Conservation (phyloP, 2,113 vertebrate species). For the Rynchops niger region DNA sequence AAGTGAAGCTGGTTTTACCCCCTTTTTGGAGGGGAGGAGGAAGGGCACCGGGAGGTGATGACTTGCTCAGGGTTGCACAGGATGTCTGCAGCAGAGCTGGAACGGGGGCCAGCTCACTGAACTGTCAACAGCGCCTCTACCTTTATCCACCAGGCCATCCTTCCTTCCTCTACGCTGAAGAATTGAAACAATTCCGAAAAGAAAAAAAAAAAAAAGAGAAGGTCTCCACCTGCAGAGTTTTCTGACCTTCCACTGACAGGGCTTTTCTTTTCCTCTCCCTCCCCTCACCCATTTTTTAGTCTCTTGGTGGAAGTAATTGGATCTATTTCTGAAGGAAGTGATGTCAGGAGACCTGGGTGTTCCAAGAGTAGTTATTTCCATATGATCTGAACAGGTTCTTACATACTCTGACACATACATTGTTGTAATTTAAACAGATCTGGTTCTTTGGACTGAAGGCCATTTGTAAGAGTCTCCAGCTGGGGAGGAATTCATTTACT, state of each 20-base stretch:
- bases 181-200: neutral
- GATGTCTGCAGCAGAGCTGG: constrained; percentile 31
- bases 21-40: neutral
- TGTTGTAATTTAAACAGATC: constrained; percentile 31
- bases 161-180: constrained; percentile 38
- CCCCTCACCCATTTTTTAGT: neutral
- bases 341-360: constrained; percentile 52
- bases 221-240: constrained; percentile 18
- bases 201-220: neutral
- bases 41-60: constrained; percentile 39
- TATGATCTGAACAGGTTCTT: constrained; percentile 33
- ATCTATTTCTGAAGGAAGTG: constrained; percentile 53
- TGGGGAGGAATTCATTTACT: neutral
- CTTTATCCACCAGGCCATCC: constrained; percentile 42
- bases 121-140: constrained; percentile 29
- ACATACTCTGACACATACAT: constrained; percentile 2
- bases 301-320: constrained; percentile 16
- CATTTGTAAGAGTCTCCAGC: constrained; percentile 14
- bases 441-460: neutral
- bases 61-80: constrained; percentile 30
- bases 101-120: neutral
- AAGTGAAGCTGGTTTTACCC: neutral
- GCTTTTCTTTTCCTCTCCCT: neutral
- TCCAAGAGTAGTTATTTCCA: constrained; percentile 58
- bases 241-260: constrained; percentile 28